A percentile compares a stretch with the other conserved stretches of the same genome.
These are phyloP conservation scores for Cephalopachus bancanus DNA, from an alignment of 2,797 vertebrate species.

Conservation along the genomic window DNA sequence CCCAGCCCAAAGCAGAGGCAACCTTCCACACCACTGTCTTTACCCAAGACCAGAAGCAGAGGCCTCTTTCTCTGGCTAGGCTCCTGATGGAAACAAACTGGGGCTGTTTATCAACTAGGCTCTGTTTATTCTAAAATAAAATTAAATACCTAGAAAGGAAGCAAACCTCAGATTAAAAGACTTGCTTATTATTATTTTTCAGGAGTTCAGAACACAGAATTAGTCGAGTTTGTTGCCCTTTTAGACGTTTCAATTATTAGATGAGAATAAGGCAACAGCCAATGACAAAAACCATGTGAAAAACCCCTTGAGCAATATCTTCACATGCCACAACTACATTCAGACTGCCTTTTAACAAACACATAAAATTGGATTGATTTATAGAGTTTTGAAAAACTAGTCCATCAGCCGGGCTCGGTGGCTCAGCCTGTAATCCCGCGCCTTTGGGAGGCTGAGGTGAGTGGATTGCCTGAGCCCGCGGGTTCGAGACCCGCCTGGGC, in stretches of 20 bases:
- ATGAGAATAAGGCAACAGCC: background rate
- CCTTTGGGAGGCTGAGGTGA: too few relatives aligned
- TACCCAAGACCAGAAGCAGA: slow-evolving; percentile 22
- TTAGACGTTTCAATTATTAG: slow-evolving; percentile 54
- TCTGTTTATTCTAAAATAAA: slow-evolving; percentile 41
- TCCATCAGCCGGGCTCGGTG: too few relatives aligned
- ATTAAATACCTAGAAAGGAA: slow-evolving; percentile 61
- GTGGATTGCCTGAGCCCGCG: too few relatives aligned
- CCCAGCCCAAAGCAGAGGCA: slow-evolving; percentile 69
- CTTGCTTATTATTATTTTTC: slow-evolving; percentile 42
- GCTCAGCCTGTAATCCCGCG: too few relatives aligned
- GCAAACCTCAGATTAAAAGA: slow-evolving; percentile 34
- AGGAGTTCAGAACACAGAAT: slow-evolving; percentile 48
- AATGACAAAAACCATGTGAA: slow-evolving; percentile 30
- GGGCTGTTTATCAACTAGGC: background rate
- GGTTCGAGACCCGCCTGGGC: too few relatives aligned
- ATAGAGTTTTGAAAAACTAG: background rate
- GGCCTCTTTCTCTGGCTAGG: slow-evolving; percentile 57
- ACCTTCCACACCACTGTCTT: slow-evolving; percentile 42
- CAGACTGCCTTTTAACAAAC: slow-evolving; percentile 16
- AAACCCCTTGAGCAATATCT: background rate
- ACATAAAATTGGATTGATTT: background rate
- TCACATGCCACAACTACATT: background rate
- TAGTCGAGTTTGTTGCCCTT: slow-evolving; percentile 33
- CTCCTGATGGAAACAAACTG: slow-evolving; percentile 43